Percentiles rank a stretch among this genome's conserved stretches.
These are phyloP conservation scores for Nasonia longicornis DNA, from an alignment of 1,140 invertebrate species.

Conservation along the genomic window DNA sequence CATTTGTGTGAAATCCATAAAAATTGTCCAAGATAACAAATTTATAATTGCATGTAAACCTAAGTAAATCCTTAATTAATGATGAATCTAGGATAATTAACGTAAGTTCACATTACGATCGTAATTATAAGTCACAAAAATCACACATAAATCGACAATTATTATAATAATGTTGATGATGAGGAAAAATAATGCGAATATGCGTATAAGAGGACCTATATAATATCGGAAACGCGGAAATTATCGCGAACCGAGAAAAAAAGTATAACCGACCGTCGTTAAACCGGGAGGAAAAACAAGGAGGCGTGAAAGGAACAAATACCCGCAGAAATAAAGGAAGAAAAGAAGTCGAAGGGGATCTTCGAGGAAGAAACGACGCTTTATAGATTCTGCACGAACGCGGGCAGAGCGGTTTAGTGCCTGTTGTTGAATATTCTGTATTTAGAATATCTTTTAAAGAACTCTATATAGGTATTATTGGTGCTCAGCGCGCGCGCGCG, in stretches of 20 bases:
- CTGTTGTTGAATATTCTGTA: constrained; percentile 20
- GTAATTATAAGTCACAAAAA: constrained; percentile 42
- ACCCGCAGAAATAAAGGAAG: constrained; percentile 7
- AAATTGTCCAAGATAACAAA: constrained; percentile 47
- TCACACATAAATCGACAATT: constrained; percentile 43
- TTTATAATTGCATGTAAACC: constrained; percentile 44
- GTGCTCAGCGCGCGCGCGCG: background rate
- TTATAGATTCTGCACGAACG: constrained; percentile 12
- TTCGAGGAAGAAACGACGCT: constrained; percentile 29
- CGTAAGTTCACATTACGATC: constrained; percentile 27
- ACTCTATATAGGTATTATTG: constrained; percentile 16
- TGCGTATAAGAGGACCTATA: constrained; percentile 12
- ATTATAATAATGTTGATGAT: constrained; percentile 44
- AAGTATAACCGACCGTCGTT: background rate
- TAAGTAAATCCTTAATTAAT: constrained; percentile 46
- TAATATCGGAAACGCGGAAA: constrained; percentile 24
- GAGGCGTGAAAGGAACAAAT: constrained; percentile 31
- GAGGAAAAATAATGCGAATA: constrained; percentile 10
- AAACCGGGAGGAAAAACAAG: constrained; percentile 31
- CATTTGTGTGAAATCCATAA: constrained; percentile 40
- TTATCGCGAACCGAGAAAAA: constrained; percentile 11
- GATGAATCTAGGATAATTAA: constrained; percentile 7
- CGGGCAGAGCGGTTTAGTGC: constrained; percentile 33
- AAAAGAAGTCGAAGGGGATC: background rate
- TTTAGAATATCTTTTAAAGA: constrained; percentile 1